These are phyloP conservation scores for Helleia helle DNA, from an alignment of 2,888 invertebrate genomes.

Conservation along the genomic window DNA sequence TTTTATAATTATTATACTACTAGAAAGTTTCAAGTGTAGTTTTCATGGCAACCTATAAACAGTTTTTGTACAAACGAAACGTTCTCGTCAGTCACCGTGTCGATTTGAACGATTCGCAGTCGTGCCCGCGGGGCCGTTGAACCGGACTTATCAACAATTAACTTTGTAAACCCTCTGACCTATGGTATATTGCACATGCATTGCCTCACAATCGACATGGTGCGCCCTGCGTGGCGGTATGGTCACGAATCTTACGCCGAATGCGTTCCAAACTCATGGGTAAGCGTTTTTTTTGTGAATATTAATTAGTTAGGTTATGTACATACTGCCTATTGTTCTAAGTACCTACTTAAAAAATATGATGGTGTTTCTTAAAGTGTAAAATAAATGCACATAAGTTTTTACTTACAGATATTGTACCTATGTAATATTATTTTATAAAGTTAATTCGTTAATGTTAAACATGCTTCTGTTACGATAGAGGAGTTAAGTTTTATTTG, in stretches of 20 bases:
- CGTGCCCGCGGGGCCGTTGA: constrained; percentile 59
- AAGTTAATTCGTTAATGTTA: too few relatives aligned
- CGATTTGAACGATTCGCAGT: constrained; percentile 53
- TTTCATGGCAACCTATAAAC: constrained; percentile 9
- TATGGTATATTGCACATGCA: constrained; percentile 43
- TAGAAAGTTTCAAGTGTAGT: constrained; percentile 1
- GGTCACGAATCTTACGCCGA: not conserved
- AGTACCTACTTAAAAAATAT: too few relatives aligned
- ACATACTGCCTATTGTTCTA: too few relatives aligned
- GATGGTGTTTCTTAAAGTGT: too few relatives aligned
- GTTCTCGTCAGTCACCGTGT: constrained; percentile 35
- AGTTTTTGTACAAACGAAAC: constrained; percentile 23
- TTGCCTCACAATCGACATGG: not conserved
- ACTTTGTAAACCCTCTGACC: constrained; percentile 40
- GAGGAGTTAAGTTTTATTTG: too few relatives aligned
- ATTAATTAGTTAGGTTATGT: not conserved
- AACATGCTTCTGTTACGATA: too few relatives aligned
- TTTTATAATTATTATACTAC: too few relatives aligned
- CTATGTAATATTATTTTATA: too few relatives aligned
- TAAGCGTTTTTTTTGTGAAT: not conserved
- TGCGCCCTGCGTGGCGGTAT: not conserved
- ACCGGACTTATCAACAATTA: constrained; percentile 62
- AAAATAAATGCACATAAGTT: too few relatives aligned
- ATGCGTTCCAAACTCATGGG: not conserved
- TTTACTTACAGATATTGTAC: too few relatives aligned